Conservation (phyloP, 2,888 invertebrate genomes). For the Aleiodes leptofemur region DNA sequence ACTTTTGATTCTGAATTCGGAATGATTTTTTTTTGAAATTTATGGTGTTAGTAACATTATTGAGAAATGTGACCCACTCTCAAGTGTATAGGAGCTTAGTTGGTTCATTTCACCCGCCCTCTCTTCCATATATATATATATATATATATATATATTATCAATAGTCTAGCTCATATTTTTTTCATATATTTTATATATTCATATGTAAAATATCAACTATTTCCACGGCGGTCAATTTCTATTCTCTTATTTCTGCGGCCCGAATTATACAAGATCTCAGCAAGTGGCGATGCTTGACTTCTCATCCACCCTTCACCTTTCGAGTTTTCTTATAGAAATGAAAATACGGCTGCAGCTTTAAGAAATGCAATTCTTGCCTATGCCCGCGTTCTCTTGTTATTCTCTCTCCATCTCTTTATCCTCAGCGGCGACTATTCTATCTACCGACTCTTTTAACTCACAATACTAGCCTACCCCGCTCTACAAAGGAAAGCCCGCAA, state of each 20-base stretch:
- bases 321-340: conserved; percentile 1
- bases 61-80: no score
- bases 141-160: no score
- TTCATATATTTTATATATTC: no score
- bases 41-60: no score
- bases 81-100: no score
- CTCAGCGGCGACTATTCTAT: conserved; percentile 19
- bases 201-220: no score
- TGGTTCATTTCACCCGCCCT: no score
- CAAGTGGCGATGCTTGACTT: conserved; percentile 55
- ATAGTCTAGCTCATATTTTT: no score
- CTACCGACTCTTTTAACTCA: conserved; percentile 17
- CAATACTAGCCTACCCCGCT: neutral
- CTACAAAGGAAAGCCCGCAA: conserved; percentile 35
- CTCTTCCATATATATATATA: no score
- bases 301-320: conserved; percentile 14
- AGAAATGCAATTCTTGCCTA: conserved; percentile 35
- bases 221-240: neutral
- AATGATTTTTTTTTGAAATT: no score
- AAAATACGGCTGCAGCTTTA: conserved; percentile 33
- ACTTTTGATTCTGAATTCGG: no score
- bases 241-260: conserved; percentile 37
- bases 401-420: conserved; percentile 20
- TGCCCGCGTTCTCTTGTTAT: neutral
- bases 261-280: conserved; percentile 56